Conservation (phyloP, 30 jellyfish, hydroid and myxozoan genomes). For the Chrysaora quinquecirrha region DNA sequence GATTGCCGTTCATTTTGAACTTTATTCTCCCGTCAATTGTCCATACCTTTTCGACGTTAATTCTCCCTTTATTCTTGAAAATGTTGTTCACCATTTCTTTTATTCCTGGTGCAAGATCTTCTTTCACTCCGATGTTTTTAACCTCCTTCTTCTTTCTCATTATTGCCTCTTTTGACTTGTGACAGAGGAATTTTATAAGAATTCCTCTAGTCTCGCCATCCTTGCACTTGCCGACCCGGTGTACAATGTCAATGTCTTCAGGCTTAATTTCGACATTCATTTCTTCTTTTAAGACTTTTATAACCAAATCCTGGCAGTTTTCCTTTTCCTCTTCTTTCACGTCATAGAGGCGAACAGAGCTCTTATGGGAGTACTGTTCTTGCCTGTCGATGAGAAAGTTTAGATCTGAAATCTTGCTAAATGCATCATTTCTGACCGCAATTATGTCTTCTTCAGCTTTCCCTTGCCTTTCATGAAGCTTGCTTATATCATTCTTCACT, state of each 20-base stretch:
- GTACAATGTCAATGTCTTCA: constrained; percentile 15
- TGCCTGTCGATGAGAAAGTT: constrained; percentile 10
- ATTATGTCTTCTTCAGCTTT: neutral
- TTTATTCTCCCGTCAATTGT: constrained; percentile 33
- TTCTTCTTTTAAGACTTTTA: constrained; percentile 16
- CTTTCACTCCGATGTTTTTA: constrained; percentile 3
- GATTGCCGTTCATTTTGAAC: neutral
- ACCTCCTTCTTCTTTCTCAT: constrained; percentile 14
- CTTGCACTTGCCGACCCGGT: constrained; percentile 15
- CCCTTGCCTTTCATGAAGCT: neutral
- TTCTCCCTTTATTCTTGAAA: neutral
- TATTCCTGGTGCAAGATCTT: constrained; percentile 33
- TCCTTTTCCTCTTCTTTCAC: neutral
- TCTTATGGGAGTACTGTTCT: neutral
- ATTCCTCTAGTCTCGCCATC: constrained; percentile 1
- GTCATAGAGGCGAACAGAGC: neutral
- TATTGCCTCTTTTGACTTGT: neutral
- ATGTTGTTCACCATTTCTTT: neutral
- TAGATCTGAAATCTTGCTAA: neutral
- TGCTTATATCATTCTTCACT: neutral
- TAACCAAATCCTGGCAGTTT: neutral
- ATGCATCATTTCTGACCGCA: neutral
- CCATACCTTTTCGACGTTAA: constrained; percentile 23
- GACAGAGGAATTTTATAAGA: constrained; percentile 4
- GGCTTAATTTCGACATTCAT: neutral